Base-by-base conservation (phyloP, 2,888 invertebrate species). In the Agrochola circellaris region DNA sequence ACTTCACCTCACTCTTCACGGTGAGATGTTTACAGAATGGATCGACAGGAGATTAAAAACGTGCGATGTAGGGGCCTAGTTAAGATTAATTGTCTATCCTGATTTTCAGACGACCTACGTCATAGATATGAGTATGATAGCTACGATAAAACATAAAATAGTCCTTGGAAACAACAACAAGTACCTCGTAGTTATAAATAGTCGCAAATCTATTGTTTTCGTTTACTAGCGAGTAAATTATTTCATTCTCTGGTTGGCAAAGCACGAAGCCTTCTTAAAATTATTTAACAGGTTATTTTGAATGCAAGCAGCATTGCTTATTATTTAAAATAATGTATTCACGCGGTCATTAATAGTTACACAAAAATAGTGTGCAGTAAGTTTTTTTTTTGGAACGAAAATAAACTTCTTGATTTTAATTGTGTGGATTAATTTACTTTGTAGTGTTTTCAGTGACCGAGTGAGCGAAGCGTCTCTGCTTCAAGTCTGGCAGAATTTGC, bases 181-280 rank as follows among this genome's bases (percentile, higher is more conserved):
- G 42, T 42, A 45, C 45, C 51, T 38, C 38, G 17, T 56, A 23
- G 11, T 54, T 54, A 54, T n/a, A 26, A 58, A 30, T 38, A 65
- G 38, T 75, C 23, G 6, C 23, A 65, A 48, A 38, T 38, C 30
- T 61, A 34, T 77, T 77, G 42, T 76, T 67, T 42, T 23, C 61
- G 8, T 34, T 51, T 45, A 45, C 45, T 45, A 45, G 45, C 45
- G 45, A 45, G 13, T 45, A 48, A 56, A 26, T 38, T 58, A 75
- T 51, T 65, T 38, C 30, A 60, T 51, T 66, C 1, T 42, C 26
- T 51, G 5, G 68, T 54, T 34, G 4, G 26, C 30, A 30, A 77
- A 54, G 11, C 60, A 66, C 42, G 20, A 45, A 51, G 2, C 20
- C 26, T 60, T n/a, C n/a, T 77, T 68, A 17, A 69, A 69, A 68